Evolutionary conservation across 2,113 vertebrate genomes (phyloP).

Genomic region (Passer domesticus): DNA sequence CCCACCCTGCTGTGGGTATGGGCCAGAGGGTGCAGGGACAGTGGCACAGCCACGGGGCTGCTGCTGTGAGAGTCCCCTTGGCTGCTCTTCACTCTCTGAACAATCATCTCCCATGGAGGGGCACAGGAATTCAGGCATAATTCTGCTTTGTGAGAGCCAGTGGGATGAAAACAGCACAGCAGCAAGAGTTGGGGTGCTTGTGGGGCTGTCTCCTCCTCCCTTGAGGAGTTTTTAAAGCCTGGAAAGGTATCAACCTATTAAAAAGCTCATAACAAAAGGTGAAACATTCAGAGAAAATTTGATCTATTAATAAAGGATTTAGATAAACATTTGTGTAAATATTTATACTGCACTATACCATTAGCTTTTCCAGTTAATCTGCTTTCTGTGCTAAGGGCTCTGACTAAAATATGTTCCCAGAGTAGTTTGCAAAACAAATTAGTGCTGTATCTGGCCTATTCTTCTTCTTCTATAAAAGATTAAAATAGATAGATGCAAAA

Average conservation of each 20-base stretch:
- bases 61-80: background rate
- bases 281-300: conserved; percentile 1
- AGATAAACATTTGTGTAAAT: conserved; percentile 39
- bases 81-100: background rate
- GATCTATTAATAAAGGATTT: conserved; percentile 55
- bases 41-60: accelerated
- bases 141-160: background rate
- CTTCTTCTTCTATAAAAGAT: background rate
- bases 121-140: accelerated
- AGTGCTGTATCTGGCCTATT: conserved; percentile 30
- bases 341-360: conserved; percentile 40
- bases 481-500: background rate
- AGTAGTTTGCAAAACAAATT: conserved; percentile 52
- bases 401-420: conserved; percentile 36
- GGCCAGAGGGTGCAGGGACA: background rate
- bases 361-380: conserved; percentile 56
- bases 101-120: accelerated
- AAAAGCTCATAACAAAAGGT: conserved; percentile 23
- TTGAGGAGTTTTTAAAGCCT: background rate
- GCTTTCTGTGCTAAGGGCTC: conserved; percentile 53
- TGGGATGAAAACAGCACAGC: background rate
- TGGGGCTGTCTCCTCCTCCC: background rate
- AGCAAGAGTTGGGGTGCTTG: accelerated
- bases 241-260: background rate
- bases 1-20: background rate